Evolutionary conservation across 2,113 vertebrate species (phyloP).

Genomic region (Heterocephalus glaber): DNA sequence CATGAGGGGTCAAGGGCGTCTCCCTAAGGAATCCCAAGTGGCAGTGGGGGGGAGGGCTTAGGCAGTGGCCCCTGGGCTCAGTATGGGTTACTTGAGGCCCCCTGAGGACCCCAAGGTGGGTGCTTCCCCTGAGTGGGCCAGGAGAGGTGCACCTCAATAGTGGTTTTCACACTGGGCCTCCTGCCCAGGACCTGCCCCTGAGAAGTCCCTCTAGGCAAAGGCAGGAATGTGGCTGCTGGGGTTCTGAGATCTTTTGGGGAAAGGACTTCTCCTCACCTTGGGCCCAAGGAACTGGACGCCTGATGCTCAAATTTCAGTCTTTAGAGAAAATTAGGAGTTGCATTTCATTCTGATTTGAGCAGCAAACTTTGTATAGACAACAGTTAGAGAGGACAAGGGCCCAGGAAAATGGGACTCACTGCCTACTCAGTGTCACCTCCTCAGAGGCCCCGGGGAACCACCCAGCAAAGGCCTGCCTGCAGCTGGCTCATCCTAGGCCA

Average conservation of each 20-base stretch:
- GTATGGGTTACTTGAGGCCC: background rate
- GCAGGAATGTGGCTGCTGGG: background rate
- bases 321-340: background rate
- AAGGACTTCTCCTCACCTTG: background rate
- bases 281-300: background rate
- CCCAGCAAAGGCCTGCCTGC: background rate
- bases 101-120: background rate
- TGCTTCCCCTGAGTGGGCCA: no score
- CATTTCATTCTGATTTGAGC: background rate
- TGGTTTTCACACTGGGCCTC: background rate
- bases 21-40: background rate
- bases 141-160: background rate
- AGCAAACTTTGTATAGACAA: background rate
- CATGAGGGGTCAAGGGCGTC: rapidly evolving
- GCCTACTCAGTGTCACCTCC: background rate
- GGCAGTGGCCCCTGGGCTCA: background rate
- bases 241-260: background rate
- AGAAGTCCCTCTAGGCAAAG: background rate
- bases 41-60: no score
- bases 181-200: background rate
- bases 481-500: conserved; percentile 10
- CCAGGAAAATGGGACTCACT: background rate
- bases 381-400: background rate
- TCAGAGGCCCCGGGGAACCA: background rate
- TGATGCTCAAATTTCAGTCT: background rate